Evolutionary conservation across 1,140 invertebrate species (phyloP), one percentile per base, ranked within the genome.

Genomic region (Drosophila bocqueti): DNA sequence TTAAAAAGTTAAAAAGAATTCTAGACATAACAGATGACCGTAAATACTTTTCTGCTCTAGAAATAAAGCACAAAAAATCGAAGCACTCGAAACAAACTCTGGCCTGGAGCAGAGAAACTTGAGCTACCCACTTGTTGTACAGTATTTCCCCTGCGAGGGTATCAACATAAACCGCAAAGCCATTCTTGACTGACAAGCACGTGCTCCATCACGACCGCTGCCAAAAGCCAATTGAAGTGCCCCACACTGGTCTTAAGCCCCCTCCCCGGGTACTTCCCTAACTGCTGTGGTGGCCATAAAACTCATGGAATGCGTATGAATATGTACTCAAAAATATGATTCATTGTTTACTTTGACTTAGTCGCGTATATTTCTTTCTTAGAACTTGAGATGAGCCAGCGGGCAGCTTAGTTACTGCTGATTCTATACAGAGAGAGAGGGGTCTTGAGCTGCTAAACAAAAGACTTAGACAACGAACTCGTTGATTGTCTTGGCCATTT

Each of bases 381-480:
- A 80, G 83, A 76, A 83, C 18, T 26, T 31, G 40, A 59, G 76
- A 58, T 78, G 73, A 82, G 43, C 18, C 47, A 71, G 26, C 43
- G 9, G 54, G 31, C 38, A 46, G 66, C 54, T 40, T 24, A 24
- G 9, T 40, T n/a, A 26, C 36, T 26, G 34, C 42, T 15, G 34
- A 10, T 11, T 60, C 21, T 36, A 21, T 59, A 26, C 9, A 18
- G 16, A 52, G 13, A 34, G 6, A 16, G 16, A 29, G 57, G 26
- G 26, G 26, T 59, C 52, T 64, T 31, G 21, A 47, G 49, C 43
- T 18, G 42, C 49, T 21, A 34, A 74, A 89, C 84, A 89, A 89
- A 90, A 89, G 84, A 87, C 84, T 87, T 80, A 77, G 73, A 68
- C 73, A 87, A 89, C 85, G 68, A 87, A 79, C 85, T 84, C 58